These are phyloP conservation scores for Heliconius charithonia DNA, from an alignment of 2,888 invertebrate species.

Conservation along the genomic window DNA sequence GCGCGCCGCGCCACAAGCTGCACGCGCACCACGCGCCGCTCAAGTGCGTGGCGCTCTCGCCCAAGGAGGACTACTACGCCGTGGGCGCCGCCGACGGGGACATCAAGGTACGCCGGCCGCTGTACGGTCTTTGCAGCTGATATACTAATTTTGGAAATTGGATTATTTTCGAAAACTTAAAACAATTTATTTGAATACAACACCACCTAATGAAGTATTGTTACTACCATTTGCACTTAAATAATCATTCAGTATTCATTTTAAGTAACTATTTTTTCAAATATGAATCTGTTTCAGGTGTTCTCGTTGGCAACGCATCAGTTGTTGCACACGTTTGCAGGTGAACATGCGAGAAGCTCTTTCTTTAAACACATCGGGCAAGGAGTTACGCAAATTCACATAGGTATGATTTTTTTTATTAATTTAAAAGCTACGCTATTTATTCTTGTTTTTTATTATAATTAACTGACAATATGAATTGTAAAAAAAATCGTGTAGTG, in stretches of 20 bases:
- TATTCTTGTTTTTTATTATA: not conserved
- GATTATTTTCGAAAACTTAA: too few species aligned
- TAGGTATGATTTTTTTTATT: conserved; percentile 73
- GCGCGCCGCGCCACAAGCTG: conserved; percentile 91
- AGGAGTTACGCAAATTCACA: conserved; percentile 97
- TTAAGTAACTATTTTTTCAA: too few species aligned
- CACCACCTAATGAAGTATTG: too few species aligned
- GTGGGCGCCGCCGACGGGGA: conserved; percentile 97
- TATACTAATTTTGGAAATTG: too few species aligned
- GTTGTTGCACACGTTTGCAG: conserved; percentile 93
- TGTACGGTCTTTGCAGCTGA: too few species aligned
- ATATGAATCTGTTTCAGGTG: conserved; percentile 84
- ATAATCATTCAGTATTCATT: too few species aligned
- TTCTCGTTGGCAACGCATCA: conserved; percentile 96
- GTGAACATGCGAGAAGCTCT: conserved; percentile 97
- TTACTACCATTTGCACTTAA: too few species aligned
- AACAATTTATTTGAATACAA: too few species aligned
- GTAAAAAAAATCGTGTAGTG: too few species aligned
- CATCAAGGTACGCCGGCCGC: conserved; percentile 91
- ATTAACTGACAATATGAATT: not conserved
- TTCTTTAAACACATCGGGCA: conserved; percentile 99
- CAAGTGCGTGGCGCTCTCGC: conserved; percentile 97
- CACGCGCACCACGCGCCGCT: conserved; percentile 96
- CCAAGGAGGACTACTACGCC: conserved; percentile 97
- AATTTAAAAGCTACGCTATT: not conserved